Evolutionary conservation across 2,888 invertebrate species (phyloP), one percentile per base, ranked within the genome.

Genomic region (Notocelia uddmanniana): DNA sequence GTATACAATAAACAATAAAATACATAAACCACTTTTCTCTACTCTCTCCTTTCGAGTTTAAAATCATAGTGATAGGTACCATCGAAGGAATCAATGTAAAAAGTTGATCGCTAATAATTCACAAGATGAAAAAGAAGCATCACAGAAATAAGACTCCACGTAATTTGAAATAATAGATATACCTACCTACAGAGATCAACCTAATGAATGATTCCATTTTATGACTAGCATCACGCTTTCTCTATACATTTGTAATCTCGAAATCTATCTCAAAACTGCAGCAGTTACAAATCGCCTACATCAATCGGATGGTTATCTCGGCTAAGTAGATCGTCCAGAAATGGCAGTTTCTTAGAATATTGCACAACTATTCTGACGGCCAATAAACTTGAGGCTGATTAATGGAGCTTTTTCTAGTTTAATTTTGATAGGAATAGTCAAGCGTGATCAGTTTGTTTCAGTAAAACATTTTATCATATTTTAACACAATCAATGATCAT

Each of bases 311-410:
- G 78, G 45, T 75, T 75, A 83, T 71, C 71, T 59, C 2, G 19
- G 10, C 81, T 80, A 85, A 89, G 89, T 86, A 85, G 88, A 84
- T 81, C 86, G 83, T 83, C 87, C 85, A 89, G 87, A 89, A 89
- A 91, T 87, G 83, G 85, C 84, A 79, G 79, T 75, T 93, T 93
- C 93, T 76, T 78, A 78, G 90, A 92, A 93, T 85, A 77, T 89
- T 84, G 87, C 89, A 76, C 83, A 86, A 83, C 90, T 77, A 90
- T 92, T 91, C 91, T 92, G 77, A 83, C 84, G 59, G 81, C 89
- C 88, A 90, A 91, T 92, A 90, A 92, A 89, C 88, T 84, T 87
- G 83, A 88, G 84, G 82, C 91, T 92, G 93, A 93, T 93, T 92
- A 92, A 93, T 93, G 92, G 89, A 91, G 83, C 86, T 86, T 92